phyloP scores from a whole-genome alignment of 2,113 vertebrate genomes.

The Pica pica region DNA sequence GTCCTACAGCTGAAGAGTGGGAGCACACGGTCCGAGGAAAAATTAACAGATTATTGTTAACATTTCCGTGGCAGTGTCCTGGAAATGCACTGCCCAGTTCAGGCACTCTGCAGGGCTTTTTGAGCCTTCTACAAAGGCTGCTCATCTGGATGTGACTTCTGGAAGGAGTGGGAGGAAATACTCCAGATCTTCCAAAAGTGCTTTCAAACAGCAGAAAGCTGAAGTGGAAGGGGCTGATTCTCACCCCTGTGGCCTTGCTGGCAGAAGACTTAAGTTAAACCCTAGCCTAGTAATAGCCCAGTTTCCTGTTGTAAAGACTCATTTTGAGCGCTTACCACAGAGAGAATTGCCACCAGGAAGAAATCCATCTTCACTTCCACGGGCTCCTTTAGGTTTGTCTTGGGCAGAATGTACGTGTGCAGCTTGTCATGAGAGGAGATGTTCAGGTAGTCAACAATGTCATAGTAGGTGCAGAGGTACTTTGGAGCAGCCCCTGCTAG shows the following conservation, averaged over 20 bases:
- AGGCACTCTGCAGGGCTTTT: fast-evolving
- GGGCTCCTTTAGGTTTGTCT: constrained; percentile 30
- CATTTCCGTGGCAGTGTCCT: neutral
- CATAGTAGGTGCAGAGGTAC: constrained; percentile 69
- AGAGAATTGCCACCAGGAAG: constrained; percentile 62
- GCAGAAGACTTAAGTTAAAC: neutral
- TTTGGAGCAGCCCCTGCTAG: neutral
- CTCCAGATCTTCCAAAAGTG: neutral
- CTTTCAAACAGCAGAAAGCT: neutral
- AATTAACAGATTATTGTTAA: neutral
- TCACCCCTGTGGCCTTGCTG: neutral
- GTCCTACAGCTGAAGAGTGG: fast-evolving
- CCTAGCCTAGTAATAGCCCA: fast-evolving
- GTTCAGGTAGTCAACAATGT: constrained; percentile 66
- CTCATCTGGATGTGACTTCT: neutral
- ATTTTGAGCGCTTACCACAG: constrained; percentile 54
- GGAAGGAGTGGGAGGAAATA: neutral
- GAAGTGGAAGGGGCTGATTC: neutral
- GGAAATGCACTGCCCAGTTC: neutral
- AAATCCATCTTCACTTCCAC: constrained; percentile 57
- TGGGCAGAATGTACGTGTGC: constrained; percentile 64
- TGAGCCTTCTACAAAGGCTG: neutral
- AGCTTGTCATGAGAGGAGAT: constrained; percentile 24
- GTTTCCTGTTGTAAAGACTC: neutral
- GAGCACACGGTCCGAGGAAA: fast-evolving